A percentile compares a stretch with the other conserved stretches of the same genome.
phyloP scores from a whole-genome alignment of 2,888 invertebrate genomes.

The Teinopalpus imperialis region DNA sequence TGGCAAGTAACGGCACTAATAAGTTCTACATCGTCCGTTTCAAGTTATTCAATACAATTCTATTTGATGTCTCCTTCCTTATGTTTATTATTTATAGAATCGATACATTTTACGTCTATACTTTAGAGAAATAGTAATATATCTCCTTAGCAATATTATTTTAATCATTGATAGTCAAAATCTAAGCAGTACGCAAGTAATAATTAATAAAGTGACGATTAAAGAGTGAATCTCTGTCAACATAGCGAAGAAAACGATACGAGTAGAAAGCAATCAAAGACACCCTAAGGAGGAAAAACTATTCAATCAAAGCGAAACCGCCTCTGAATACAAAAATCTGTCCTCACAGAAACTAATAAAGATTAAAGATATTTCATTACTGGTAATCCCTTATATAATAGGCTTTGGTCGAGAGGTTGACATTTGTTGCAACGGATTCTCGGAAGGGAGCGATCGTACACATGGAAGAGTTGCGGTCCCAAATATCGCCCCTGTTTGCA shows the following conservation, averaged over 20 bases:
- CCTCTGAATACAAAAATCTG: conserved; percentile 37
- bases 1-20: too few relatives aligned
- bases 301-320: conserved; percentile 37
- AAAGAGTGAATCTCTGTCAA: too few relatives aligned
- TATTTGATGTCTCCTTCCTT: too few relatives aligned
- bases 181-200: too few relatives aligned
- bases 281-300: conserved; percentile 39
- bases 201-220: too few relatives aligned
- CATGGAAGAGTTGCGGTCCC: conserved; percentile 35
- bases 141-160: too few relatives aligned
- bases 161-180: too few relatives aligned
- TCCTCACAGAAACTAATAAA: conserved; percentile 57
- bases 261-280: conserved; percentile 38
- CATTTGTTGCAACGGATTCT: conserved; percentile 63
- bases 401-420: conserved; percentile 66
- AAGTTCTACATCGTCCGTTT: too few relatives aligned
- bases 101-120: too few relatives aligned
- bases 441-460: conserved; percentile 33
- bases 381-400: conserved; percentile 70
- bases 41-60: too few relatives aligned
- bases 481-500: conserved; percentile 32
- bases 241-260: conserved; percentile 21
- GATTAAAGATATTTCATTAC: conserved; percentile 81
- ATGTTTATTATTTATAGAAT: too few relatives aligned
- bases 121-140: too few relatives aligned